Evolutionary conservation across 53 echinoderm and acorn worm species (phyloP).

Genomic region (Temnopleurus reevesii): DNA sequence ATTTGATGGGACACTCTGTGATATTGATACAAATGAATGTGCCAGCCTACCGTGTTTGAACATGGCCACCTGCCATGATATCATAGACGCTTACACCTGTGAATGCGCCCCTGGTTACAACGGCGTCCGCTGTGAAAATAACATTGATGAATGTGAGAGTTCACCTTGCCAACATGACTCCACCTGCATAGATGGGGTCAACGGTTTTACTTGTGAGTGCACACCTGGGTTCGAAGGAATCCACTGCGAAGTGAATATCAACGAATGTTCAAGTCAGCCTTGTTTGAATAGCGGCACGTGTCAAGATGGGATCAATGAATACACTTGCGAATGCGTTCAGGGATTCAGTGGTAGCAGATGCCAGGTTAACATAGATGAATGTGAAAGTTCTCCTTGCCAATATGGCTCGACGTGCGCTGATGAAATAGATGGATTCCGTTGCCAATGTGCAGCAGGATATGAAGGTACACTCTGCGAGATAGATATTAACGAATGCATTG

Average conservation of each 20-base stretch:
- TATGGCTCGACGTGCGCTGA: constrained; percentile 10
- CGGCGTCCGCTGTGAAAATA: neutral
- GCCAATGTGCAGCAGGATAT: constrained; percentile 6
- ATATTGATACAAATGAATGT: constrained; percentile 7
- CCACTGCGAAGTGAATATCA: neutral
- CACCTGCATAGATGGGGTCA: constrained; percentile 16
- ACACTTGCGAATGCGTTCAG: neutral
- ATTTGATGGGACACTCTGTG: constrained; percentile 28
- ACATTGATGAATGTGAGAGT: constrained; percentile 28
- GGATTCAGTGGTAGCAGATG: constrained; percentile 20
- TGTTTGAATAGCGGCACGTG: constrained; percentile 27
- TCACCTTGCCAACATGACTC: constrained; percentile 16
- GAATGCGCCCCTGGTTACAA: neutral
- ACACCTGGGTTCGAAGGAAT: neutral
- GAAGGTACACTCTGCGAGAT: neutral
- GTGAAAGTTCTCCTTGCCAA: constrained; percentile 26
- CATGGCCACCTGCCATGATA: constrained; percentile 8
- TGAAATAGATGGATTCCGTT: neutral
- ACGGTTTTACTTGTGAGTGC: neutral
- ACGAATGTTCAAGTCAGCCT: constrained; percentile 6
- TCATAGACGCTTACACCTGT: neutral
- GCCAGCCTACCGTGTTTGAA: neutral
- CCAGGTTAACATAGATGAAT: constrained; percentile 18
- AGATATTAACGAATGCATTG: constrained; percentile 21
- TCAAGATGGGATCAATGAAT: neutral